Conservation (phyloP, 2,113 vertebrate species). For the Oryzias melastigma region DNA sequence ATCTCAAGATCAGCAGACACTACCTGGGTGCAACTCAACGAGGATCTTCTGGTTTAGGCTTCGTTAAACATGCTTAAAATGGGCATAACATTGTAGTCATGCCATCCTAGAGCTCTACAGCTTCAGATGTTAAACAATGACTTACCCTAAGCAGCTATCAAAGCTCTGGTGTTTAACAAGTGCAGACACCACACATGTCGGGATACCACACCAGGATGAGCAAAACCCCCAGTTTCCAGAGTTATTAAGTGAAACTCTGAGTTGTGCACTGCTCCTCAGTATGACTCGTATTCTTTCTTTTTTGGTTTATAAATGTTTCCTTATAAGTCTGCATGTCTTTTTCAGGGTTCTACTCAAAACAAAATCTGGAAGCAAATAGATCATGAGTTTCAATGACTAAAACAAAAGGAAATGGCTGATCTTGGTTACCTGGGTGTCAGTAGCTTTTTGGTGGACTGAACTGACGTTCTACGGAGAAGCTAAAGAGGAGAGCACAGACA, state of each 20-base stretch:
- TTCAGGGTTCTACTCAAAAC: constrained; percentile 33
- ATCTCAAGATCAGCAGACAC: constrained; percentile 7
- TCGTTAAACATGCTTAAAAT: constrained; percentile 71
- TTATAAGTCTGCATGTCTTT: constrained; percentile 37
- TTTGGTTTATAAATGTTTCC: constrained; percentile 12
- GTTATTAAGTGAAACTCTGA: constrained; percentile 8
- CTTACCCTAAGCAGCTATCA: constrained; percentile 42
- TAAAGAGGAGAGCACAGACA: constrained; percentile 24
- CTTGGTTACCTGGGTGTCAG: constrained; percentile 52
- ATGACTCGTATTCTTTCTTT: neutral
- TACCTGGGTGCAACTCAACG: constrained; percentile 37
- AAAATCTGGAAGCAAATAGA: constrained; percentile 47
- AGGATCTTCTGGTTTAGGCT: constrained; percentile 50
- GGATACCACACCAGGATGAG: constrained; percentile 1
- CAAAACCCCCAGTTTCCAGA: constrained; percentile 4
- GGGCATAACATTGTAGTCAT: constrained; percentile 40
- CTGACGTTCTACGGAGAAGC: constrained; percentile 33
- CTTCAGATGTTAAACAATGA: constrained; percentile 70
- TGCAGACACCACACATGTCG: constrained; percentile 59
- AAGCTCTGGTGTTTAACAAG: constrained; percentile 56
- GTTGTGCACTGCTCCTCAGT: no score
- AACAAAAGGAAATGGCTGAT: constrained; percentile 55
- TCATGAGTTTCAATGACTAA: constrained; percentile 41
- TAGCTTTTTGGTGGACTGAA: constrained; percentile 56
- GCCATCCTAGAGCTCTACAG: constrained; percentile 26